phyloP scores from a whole-genome alignment of 2,797 vertebrate species.

The Dicrostonyx torquatus region DNA sequence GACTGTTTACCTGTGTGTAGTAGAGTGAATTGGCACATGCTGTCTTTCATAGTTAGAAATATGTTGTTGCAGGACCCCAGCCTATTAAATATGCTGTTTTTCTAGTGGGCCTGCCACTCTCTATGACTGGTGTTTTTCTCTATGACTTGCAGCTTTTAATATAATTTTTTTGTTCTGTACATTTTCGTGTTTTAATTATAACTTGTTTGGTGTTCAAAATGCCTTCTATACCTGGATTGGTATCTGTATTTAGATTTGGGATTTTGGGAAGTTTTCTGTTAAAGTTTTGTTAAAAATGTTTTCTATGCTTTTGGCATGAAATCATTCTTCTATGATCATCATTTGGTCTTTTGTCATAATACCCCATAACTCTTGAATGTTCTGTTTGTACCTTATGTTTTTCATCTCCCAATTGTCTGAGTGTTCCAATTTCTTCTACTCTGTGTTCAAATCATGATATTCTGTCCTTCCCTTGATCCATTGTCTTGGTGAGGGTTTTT shows the following conservation, averaged over 20 bases:
- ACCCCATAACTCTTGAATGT: not conserved
- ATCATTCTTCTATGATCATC: not conserved
- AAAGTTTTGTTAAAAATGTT: not conserved
- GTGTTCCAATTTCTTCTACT: not conserved
- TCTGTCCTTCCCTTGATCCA: not conserved
- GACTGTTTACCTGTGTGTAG: not conserved
- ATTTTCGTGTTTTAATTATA: not conserved
- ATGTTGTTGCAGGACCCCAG: not conserved
- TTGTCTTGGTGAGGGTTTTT: not conserved
- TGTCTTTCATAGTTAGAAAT: not conserved
- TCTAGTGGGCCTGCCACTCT: not conserved
- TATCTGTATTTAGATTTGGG: not conserved
- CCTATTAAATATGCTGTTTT: not conserved
- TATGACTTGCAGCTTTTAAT: not conserved
- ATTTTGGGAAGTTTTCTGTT: not conserved
- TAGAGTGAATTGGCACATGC: not conserved
- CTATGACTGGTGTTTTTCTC: not conserved
- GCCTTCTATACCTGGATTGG: not conserved
- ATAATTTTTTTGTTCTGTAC: not conserved
- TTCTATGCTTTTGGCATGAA: not conserved
- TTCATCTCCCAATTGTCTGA: not conserved
- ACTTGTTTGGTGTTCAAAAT: not conserved
- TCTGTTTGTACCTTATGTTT: not conserved
- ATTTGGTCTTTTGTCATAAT: not conserved
- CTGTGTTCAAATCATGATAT: not conserved